These are phyloP conservation scores for Apodemia zela DNA, from an alignment of 2,888 invertebrate species.

Conservation along the genomic window DNA sequence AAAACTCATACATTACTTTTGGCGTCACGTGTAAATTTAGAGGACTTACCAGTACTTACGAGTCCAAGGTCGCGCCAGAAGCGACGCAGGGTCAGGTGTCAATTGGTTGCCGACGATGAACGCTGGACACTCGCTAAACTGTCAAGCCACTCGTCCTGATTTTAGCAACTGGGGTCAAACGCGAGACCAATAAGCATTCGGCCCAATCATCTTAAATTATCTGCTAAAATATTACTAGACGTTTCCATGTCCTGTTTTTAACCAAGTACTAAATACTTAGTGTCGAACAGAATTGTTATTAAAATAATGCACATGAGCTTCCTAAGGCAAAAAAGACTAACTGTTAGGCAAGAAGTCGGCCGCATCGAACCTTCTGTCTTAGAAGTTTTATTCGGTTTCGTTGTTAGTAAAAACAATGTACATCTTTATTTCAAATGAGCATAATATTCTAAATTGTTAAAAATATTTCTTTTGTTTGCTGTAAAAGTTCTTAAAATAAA, in stretches of 20 bases:
- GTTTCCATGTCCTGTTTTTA: neutral
- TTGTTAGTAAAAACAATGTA: neutral
- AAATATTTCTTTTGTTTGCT: too few species aligned
- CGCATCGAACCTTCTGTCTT: conserved; percentile 1
- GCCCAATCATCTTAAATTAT: conserved; percentile 41
- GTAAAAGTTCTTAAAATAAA: too few species aligned
- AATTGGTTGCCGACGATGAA: conserved; percentile 63
- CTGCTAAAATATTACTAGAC: neutral
- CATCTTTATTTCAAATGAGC: neutral
- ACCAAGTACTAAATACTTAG: neutral
- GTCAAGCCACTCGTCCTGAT: conserved; percentile 41
- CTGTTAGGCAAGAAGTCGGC: conserved; percentile 6
- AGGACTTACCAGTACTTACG: conserved; percentile 50
- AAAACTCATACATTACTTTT: conserved; percentile 35
- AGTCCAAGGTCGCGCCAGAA: conserved; percentile 64
- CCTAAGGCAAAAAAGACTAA: neutral
- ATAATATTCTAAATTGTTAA: too few species aligned
- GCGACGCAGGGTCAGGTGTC: conserved; percentile 69
- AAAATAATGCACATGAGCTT: neutral
- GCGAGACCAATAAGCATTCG: conserved; percentile 60
- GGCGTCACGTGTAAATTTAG: conserved; percentile 42
- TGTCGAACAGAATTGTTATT: neutral
- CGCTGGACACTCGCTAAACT: conserved; percentile 65
- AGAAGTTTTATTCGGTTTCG: neutral
- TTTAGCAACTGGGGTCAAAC: conserved; percentile 70